Base-by-base conservation (phyloP, 2,113 vertebrate genomes). In the Campylomormyrus numenius region DNA sequence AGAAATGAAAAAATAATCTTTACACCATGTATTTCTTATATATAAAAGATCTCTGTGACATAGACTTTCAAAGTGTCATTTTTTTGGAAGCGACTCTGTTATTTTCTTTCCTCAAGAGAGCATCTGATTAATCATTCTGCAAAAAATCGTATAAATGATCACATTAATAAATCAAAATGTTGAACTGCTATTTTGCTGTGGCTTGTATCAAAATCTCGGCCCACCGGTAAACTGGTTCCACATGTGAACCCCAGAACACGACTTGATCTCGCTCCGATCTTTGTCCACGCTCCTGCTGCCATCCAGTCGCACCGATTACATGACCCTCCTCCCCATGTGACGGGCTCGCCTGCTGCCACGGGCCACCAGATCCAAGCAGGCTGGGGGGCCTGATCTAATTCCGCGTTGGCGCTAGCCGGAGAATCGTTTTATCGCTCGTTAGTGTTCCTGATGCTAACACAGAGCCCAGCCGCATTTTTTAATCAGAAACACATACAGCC, bases 401-500 rank as follows among this genome's bases (percentile, higher is more conserved):
- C 70, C 2, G 15, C 70, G 15, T 11, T 3, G 31, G 31, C 13
- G 35, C 13, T 46, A 46, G 52, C 27, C 1, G 7, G 87, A 52
- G 84, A 70, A 90, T 31, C 46, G 42, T 58, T 89, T 90, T 89
- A 6, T 15, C 88, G 83, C 89, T 90, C 77, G 87, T 92, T 89
- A 88, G 2, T 0, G 27, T 49, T 89, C 74, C 77, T 35, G 70
- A 52, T 87, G 77, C 35, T 90, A 84, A 91, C 85, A 84, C 85
- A 77, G 45, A 53, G 88, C 85, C 56, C 46, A 19, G 11, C 35
- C 45, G 86, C 49, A 13, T 19, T 48, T 50, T 87, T 87, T 89
- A 90, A 92, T 92, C 89, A 89, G 90, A 90, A 87, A 46, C 92
- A 91, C 80, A 31, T 46, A 84, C 21, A 8, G 45, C 13, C 45